Evolutionary conservation across 2,113 vertebrate genomes (phyloP), one percentile per base, ranked within the genome.

Genomic region (Australoheros scitulus): DNA sequence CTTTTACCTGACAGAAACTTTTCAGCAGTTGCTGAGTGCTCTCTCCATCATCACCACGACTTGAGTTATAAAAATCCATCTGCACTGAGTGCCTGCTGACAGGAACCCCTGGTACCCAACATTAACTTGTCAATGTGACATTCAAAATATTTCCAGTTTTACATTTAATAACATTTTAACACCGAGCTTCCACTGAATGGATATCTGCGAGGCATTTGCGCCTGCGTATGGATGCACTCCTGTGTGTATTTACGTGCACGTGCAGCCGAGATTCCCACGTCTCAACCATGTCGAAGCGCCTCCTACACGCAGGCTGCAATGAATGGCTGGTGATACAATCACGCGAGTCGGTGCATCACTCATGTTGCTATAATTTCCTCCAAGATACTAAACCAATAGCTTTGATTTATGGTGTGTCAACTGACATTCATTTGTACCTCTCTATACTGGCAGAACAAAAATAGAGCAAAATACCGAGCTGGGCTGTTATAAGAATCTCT

Each of bases 371-470:
- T 93, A 88, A 89, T 94, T 91, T 94, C 88, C 82, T 93, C 68
- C 59, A 81, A 92, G 87, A 93, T 85, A 83, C 83, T 87, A 90
- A 92, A 93, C 88, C 89, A 92, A 93, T 93, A 92, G 74, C 61
- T 87, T 65, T 93, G 94, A 95, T 94, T 93, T 92, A 94, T 89
- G 82, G 80, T 50, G 63, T 56, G 77, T 92, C 92, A 77, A 34
- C 80, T 82, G 86, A 87, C 91, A 87, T 92, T 91, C 82, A 92
- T 90, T 92, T 88, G 85, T 81, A 85, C 83, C 47, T 68, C 76
- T 87, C 72, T 86, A 77, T 89, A 86, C 70, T 60, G 76, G 55
- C 79, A 76, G 79, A 76, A 56, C 41, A 77, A 76, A 91, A 87
- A 82, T 36, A 70, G 86, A 87, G 41, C 80, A 88, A 38, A 86